A percentile compares a stretch with the other conserved stretches of the same genome.
phyloP scores from a whole-genome alignment of 1,140 invertebrate species.

The Pectinophora gossypiella region DNA sequence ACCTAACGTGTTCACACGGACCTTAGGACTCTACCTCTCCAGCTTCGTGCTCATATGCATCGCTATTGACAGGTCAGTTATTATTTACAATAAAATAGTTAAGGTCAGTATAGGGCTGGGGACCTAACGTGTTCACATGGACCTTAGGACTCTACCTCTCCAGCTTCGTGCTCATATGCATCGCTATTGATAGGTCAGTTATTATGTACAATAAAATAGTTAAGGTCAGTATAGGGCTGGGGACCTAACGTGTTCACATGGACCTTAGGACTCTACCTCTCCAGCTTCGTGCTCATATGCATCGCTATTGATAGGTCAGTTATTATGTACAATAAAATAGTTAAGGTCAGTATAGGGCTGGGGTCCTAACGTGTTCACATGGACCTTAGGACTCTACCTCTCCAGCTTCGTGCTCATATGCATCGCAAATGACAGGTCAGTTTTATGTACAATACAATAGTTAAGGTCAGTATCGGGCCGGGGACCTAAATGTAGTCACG shows the following conservation, averaged over 20 bases:
- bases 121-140: constrained; percentile 89
- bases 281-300: constrained; percentile 90
- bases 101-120: constrained; percentile 90
- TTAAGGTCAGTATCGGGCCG: constrained; percentile 76
- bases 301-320: constrained; percentile 90
- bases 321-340: constrained; percentile 72
- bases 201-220: constrained; percentile 77
- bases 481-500: neutral
- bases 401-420: constrained; percentile 92
- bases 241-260: constrained; percentile 88
- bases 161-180: constrained; percentile 90
- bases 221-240: constrained; percentile 90
- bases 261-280: constrained; percentile 90
- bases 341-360: constrained; percentile 76
- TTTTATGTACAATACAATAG: constrained; percentile 72
- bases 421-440: constrained; percentile 90
- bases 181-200: constrained; percentile 88
- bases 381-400: constrained; percentile 81
- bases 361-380: neutral
- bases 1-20: constrained; percentile 90
- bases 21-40: constrained; percentile 90
- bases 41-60: constrained; percentile 92
- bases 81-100: constrained; percentile 73
- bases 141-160: constrained; percentile 91
- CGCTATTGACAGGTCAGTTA: constrained; percentile 86